Base-by-base conservation (phyloP, 2,113 vertebrate species). In the Sebastes fasciatus region DNA sequence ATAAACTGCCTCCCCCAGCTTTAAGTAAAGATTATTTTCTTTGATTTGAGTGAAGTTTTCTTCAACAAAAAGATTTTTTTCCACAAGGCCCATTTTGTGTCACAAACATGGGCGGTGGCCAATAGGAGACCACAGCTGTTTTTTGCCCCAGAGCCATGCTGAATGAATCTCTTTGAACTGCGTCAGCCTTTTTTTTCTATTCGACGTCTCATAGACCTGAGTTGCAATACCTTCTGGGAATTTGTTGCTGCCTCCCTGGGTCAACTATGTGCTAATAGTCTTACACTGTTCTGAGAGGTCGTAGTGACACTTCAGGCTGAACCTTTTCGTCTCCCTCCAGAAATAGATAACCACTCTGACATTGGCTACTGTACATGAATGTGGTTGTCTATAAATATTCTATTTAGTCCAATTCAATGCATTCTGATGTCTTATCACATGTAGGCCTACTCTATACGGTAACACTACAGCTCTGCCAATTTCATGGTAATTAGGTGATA, bases 221-320 rank as follows among this genome's bases (percentile, higher is more conserved):
- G 34, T 34, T 34, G 34, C 34, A 34, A 0, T 34, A 34, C 34
- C 34, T 34, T 34, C 48, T 49, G 48, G 48, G 19, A 34, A 34
- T 34, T 0, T 34, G 54, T 49, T 82, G 62, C 46, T 23, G 12
- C 54, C 58, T 78, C 26, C 8, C 55, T 23, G 46, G 67, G 43
- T 62, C 76, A 89, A 8, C 62, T 89, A 85, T 77, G 82, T 84
- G 77, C 68, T 91, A 74, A 89, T 55, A 71, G 73, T 34, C 63
- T 88, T 17, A 69, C 78, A 79, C 69, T 6, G 51, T 42, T 82
- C 54, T 73, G 81, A 85, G 77, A 86, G 80, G 84, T 82, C 68
- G 13, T 11, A 34, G 26, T 84, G 68, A 86, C 79, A 67, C 75
- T 23, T 14, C 51, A 81, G 26, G 66, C n/a, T 14, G 19, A 61